Base-by-base conservation (phyloP, 2,797 vertebrate species). In the Esox masquinongy region DNA sequence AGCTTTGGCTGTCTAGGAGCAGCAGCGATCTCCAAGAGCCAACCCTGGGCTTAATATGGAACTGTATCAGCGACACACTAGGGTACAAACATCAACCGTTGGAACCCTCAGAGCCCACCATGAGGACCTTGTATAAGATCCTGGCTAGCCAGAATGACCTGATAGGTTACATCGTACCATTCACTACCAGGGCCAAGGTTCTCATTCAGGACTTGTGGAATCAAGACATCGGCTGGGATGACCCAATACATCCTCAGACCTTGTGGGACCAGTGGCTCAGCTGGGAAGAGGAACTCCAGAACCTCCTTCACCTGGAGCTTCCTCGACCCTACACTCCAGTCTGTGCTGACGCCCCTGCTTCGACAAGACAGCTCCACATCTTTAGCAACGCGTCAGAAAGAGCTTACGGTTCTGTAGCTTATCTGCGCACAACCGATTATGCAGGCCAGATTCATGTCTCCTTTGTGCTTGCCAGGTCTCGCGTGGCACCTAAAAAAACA, bases 131-230 rank as follows among this genome's bases (percentile, higher is more conserved):
- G 4, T 82, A 79, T 36, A 66, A 12, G 16, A 36, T 70, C 0
- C 63, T 77, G 15, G 79, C 59, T 0, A 4, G 64, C 9, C 70
- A 77, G 34, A 73, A 68, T 47, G 70, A 77, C 19, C 43, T 70
- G 1, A 4, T 76, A 22, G 64, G 69, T 7, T 76, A 78, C 22
- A 51, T 74, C 0, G 0, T 53, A 2, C 70, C 56, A 2, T 81
- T 75, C 34, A 69, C 22, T 14, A 69, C 31, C 29, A 1, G 64
- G 47, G 64, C 49, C 11, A 76, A 76, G 16, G n/a, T 73, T 1
- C 56, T 73, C 4, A n/a, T 73, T 9, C 74, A 79, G 31, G 59
- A 75, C 4, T 61, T 74, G 7, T 77, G 71, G 71, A 76, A 56
- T 4, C 39, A 72, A 8, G 22, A 77, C 0, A 34, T 59, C 8